Base-by-base conservation (phyloP, 1,140 invertebrate genomes). In the Lordiphosa mommai region DNA sequence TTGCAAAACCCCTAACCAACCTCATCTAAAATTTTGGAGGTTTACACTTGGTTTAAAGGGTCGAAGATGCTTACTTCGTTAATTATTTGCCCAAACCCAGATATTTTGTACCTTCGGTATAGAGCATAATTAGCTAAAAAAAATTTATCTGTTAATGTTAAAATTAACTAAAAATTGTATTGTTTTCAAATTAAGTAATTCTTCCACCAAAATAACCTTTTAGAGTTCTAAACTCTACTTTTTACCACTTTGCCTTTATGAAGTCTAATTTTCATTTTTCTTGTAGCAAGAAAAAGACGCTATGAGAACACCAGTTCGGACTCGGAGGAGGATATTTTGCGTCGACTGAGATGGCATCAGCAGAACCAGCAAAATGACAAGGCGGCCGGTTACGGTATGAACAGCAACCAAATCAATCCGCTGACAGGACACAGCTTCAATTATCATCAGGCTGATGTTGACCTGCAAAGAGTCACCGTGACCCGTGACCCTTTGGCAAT, bases 301-400 rank as follows among this genome's bases (percentile, higher is more conserved):
- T 88, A 88, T 46, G 84, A 89, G 29, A 93, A 94, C 66, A 93
- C 92, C 6, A 94, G 93, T 44, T 94, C 93, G 16, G 93, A 95
- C 89, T 94, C 93, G 20, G 94, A 95, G 77, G 94, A 94, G 70
- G 94, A 95, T 87, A 92, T 92, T n/a, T 88, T 93, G 63, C 90
- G 93, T 46, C 88, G 93, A 55, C 87, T 93, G 65, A 90, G 91
- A 43, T 91, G 85, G 49, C 89, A 89, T 72, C 88, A 88, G 48
- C 84, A 86, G 43, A 67, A 67, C 29, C 44, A 68, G 30, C 58
- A 67, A 9, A 77, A 68, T 53, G 72, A 73, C 10, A 74, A 85
- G 33, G 65, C 64, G 17, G 67, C 70, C 1, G 69, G 69, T 37
- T 89, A 89, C 66, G 87, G 87, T 34, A 67, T 88, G 30, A 73